Evolutionary conservation across 2,113 vertebrate species (phyloP), one percentile per base, ranked within the genome.

Genomic region (Rhea americana): DNA sequence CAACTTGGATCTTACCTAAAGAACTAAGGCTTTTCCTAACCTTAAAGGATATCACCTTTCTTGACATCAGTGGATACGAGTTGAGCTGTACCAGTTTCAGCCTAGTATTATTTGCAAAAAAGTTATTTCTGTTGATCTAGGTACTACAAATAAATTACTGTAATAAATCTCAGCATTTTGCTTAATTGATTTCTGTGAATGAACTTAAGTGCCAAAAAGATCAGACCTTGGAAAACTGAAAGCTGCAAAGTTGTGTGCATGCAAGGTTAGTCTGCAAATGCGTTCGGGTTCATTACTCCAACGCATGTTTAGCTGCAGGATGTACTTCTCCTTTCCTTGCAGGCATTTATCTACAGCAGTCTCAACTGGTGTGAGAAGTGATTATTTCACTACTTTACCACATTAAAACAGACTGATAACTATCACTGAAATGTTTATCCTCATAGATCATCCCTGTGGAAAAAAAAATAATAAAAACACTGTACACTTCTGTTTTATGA

Each of bases 251-350:
- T 11, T 58, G 51, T 0, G 0, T 10, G 7, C 45, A 32, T 1
- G 0, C 26, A 32, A 73, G 74, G 48, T 65, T 32, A 5, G 43
- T 45, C 77, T 61, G 62, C 78, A 79, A 84, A 61, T 13, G 50
- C 50, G 37, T 53, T 67, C 68, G 53, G 0, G 0, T 11, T 13
- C 53, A 1, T 2, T 55, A 66, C 58, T 81, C 71, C 0, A 2
- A 32, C 21, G n/a, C 0, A 2, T 17, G 68, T 7, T 41, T 8
- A 32, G 30, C 65, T 2, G 0, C 77, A 37, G 55, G 62, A 3
- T 9, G 8, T 14, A 28, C 50, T 73, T 76, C 56, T 76, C 78
- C 79, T 85, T 73, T 70, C 51, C 55, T 30, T 32, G 51, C n/a
- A 61, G 25, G 48, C 7, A 16, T 16, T 76, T 30, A 28, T 18